These are phyloP conservation scores for Cepphus grylle DNA, from an alignment of 2,113 vertebrate genomes.

Conservation along the genomic window DNA sequence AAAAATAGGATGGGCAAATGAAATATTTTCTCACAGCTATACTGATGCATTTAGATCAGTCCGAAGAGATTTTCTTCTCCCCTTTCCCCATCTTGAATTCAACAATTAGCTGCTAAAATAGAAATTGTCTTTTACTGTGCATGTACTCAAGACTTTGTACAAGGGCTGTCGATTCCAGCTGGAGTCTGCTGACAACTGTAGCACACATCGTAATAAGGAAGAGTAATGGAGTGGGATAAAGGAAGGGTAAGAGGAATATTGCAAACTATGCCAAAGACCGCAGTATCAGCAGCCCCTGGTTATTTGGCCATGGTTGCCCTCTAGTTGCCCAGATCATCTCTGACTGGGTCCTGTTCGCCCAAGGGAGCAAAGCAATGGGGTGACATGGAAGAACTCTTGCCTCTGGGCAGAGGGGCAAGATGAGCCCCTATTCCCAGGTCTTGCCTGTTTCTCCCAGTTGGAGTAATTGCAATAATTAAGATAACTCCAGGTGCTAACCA, in stretches of 20 bases:
- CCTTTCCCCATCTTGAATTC: background rate
- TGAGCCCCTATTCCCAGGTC: background rate
- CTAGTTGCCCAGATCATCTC: background rate
- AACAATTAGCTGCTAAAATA: background rate
- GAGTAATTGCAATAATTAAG: background rate
- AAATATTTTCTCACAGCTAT: background rate
- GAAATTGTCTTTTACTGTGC: background rate
- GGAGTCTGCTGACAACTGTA: background rate
- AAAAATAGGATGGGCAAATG: background rate
- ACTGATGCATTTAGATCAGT: background rate
- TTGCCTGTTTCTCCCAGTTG: background rate
- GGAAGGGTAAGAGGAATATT: background rate
- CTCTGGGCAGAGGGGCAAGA: background rate
- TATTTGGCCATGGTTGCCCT: background rate
- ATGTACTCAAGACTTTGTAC: background rate
- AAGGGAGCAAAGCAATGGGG: background rate
- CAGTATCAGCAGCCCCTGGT: background rate
- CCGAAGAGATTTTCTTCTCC: background rate
- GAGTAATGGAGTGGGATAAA: background rate
- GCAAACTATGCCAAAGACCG: background rate
- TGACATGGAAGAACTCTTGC: background rate
- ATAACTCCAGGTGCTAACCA: background rate
- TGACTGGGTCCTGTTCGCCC: background rate
- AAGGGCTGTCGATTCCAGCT: conserved; percentile 11
- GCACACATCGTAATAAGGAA: background rate